A percentile compares a stretch with the other conserved stretches of the same genome.
These are phyloP conservation scores for Macrochelys suwanniensis DNA, from an alignment of 2,797 vertebrate species.

Conservation along the genomic window DNA sequence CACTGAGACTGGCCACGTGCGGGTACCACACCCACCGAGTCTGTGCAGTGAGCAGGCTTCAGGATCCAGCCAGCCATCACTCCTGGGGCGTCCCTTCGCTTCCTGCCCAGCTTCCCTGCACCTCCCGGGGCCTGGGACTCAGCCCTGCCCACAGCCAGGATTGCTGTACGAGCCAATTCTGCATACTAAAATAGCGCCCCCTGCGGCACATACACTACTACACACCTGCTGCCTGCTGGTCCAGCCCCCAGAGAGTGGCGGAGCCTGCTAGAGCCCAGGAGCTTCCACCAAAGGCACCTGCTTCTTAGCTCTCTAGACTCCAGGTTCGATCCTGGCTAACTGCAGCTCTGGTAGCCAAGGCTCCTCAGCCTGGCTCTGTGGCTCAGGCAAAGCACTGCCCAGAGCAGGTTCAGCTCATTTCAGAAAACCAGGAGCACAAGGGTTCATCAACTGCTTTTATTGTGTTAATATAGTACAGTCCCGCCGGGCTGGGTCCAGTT, in stretches of 20 bases:
- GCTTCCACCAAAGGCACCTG: not conserved
- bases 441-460: constrained; percentile 63
- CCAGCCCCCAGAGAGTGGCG: no score
- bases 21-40: not conserved
- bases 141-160: no score
- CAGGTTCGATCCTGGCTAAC: not conserved
- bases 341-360: not conserved
- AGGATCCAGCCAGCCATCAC: not conserved
- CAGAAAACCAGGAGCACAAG: not conserved
- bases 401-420: no score
- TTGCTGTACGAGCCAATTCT: constrained; percentile 74
- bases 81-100: not conserved
- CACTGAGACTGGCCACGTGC: no score
- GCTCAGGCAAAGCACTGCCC: no score
- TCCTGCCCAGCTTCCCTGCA: no score
- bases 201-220: not conserved
- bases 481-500: not conserved
- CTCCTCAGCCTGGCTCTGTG: not conserved
- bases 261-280: not conserved
- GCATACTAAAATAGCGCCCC: constrained; percentile 49
- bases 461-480: constrained; percentile 59
- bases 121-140: not conserved
- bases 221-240: no score
- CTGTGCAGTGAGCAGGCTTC: not conserved
- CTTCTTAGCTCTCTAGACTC: not conserved